A percentile compares a stretch with the other conserved stretches of the same genome.
These are phyloP conservation scores for Xiphorhynchus erythropygius DNA, from an alignment of 2,797 vertebrate genomes.

Conservation along the genomic window DNA sequence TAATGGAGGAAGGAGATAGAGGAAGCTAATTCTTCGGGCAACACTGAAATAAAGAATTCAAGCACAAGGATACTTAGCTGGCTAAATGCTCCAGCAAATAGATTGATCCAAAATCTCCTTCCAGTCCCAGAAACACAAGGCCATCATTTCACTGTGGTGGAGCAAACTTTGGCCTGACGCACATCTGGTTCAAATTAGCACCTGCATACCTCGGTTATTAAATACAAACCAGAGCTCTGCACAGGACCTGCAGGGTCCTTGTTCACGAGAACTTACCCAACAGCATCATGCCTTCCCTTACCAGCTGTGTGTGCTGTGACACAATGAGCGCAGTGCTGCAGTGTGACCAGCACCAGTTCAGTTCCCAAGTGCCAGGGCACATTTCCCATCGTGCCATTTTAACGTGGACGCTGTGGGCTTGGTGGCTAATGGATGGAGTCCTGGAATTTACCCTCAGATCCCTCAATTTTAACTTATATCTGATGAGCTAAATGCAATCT, in stretches of 20 bases:
- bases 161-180: neutral
- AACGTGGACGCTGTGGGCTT: slow-evolving; percentile 6
- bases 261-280: slow-evolving; percentile 62
- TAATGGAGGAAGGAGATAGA: neutral
- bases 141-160: neutral
- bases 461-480: slow-evolving; percentile 60
- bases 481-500: slow-evolving; percentile 43
- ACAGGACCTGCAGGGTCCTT: slow-evolving; percentile 65
- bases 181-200: slow-evolving; percentile 79
- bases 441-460: slow-evolving; percentile 61
- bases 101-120: neutral
- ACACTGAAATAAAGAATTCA: neutral
- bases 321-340: slow-evolving; percentile 55
- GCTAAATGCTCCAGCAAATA: slow-evolving; percentile 49
- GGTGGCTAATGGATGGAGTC: slow-evolving; percentile 45
- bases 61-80: neutral
- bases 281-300: slow-evolving; percentile 65
- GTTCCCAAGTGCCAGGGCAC: slow-evolving; percentile 62
- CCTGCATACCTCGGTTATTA: slow-evolving; percentile 76
- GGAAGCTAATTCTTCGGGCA: neutral
- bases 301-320: slow-evolving; percentile 76
- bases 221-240: slow-evolving; percentile 68
- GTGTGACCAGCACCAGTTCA: slow-evolving; percentile 55
- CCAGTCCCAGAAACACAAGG: neutral
- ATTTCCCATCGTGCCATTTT: slow-evolving; percentile 54